Conservation (phyloP, 2,113 vertebrate genomes). For the Grammomys surdaster region DNA sequence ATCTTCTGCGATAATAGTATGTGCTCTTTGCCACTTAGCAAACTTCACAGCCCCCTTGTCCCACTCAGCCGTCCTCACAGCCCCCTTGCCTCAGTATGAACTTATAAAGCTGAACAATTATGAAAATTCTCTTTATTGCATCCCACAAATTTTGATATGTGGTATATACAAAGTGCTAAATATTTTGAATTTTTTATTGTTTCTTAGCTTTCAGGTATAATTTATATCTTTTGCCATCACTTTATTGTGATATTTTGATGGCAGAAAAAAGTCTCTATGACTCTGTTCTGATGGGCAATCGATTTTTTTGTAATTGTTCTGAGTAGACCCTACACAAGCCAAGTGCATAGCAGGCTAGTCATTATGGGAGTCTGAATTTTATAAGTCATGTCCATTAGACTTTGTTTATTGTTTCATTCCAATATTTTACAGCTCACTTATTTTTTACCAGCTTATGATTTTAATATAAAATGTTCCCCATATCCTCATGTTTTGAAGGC, state of each 20-base stretch:
- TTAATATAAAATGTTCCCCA: neutral
- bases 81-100: neutral
- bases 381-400: neutral
- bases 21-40: too few species aligned
- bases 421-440: neutral
- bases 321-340: neutral
- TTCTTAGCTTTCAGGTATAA: conserved; percentile 39
- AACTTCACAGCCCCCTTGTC: neutral
- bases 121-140: neutral
- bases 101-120: neutral
- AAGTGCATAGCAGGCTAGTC: neutral
- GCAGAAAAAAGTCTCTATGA: neutral
- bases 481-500: neutral
- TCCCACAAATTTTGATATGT: neutral
- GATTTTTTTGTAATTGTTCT: conserved; percentile 29
- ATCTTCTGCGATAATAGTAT: neutral
- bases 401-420: conserved; percentile 6
- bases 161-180: neutral
- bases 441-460: neutral
- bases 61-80: neutral
- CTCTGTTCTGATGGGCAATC: neutral
- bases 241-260: neutral
- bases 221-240: conserved; percentile 15
- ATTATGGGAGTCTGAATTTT: neutral
- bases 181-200: conserved; percentile 38